Evolutionary conservation across 2,888 invertebrate species (phyloP).

Genomic region (Synanthedon tipuliformis): DNA sequence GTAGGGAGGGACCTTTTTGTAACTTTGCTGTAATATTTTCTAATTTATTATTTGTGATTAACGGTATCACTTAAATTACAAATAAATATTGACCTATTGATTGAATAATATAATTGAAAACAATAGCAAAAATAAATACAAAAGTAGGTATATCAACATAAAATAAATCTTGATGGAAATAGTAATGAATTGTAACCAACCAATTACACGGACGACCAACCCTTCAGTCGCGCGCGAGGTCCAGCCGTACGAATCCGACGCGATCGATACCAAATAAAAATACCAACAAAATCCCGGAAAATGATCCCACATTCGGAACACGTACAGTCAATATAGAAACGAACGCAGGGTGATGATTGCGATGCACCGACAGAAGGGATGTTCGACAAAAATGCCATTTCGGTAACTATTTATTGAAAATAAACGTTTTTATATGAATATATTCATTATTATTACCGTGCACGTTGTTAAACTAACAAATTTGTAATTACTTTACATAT

Average conservation of each 20-base stretch:
- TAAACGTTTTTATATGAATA: not conserved
- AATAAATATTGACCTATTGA: too few species aligned
- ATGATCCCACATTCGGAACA: conserved; percentile 49
- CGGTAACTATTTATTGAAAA: conserved; percentile 51
- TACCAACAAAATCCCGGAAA: conserved; percentile 59
- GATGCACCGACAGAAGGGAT: conserved; percentile 49
- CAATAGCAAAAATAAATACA: not conserved
- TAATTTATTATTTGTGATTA: too few species aligned
- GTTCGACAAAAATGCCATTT: conserved; percentile 33
- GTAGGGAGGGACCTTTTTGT: too few species aligned
- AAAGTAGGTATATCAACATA: not conserved
- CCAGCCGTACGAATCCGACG: conserved; percentile 20
- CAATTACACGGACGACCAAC: conserved; percentile 63
- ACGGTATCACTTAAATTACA: too few species aligned
- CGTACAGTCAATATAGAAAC: conserved; percentile 66
- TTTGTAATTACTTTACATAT: too few species aligned
- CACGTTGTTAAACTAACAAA: too few species aligned
- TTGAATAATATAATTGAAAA: too few species aligned
- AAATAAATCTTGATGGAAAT: conserved; percentile 35
- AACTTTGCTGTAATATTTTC: too few species aligned
- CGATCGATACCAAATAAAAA: conserved; percentile 63
- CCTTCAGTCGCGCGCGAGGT: conserved; percentile 46
- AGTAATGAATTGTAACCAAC: conserved; percentile 66
- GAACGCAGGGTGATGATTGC: conserved; percentile 56
- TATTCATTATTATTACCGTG: not conserved